Percentiles rank a stretch among this genome's conserved stretches.
Conservation (phyloP, 2,888 invertebrate genomes). For the Euphydryas editha region DNA sequence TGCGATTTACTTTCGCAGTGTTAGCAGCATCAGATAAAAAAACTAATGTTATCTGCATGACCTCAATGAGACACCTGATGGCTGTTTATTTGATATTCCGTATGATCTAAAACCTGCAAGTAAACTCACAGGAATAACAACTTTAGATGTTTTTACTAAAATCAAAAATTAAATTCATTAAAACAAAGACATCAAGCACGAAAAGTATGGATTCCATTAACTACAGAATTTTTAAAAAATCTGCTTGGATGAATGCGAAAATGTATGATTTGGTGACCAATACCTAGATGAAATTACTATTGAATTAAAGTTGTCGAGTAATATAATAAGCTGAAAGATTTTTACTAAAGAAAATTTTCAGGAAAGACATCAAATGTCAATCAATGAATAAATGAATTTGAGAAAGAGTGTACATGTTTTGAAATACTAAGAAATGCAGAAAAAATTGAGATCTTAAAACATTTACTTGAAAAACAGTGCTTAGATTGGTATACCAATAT, state of each 20-base stretch:
- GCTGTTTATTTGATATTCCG: neutral
- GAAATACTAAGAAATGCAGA: slow-evolving; percentile 2
- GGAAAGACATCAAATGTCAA: neutral
- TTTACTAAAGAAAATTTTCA: neutral
- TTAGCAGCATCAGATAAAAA: neutral
- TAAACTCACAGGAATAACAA: neutral
- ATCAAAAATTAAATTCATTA: too few relatives aligned
- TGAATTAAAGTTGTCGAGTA: neutral
- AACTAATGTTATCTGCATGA: neutral
- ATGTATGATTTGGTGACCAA: slow-evolving; percentile 31
- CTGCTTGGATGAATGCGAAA: slow-evolving; percentile 32
- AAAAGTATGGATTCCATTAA: slow-evolving; percentile 25
- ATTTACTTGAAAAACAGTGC: slow-evolving; percentile 34
- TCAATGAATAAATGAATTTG: slow-evolving; percentile 14
- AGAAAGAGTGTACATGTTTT: slow-evolving; percentile 21
- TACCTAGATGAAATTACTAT: slow-evolving; percentile 15
- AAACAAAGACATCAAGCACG: too few relatives aligned
- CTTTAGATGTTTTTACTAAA: neutral
- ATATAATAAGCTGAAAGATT: neutral
- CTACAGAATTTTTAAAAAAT: slow-evolving; percentile 14
- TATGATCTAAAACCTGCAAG: neutral
- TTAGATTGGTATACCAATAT: slow-evolving; percentile 37
- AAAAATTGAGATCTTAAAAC: slow-evolving; percentile 19
- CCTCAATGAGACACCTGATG: neutral
- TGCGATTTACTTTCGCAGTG: neutral